Base-by-base conservation (phyloP, 1,140 invertebrate species). In the Sitodiplosis mosellana region DNA sequence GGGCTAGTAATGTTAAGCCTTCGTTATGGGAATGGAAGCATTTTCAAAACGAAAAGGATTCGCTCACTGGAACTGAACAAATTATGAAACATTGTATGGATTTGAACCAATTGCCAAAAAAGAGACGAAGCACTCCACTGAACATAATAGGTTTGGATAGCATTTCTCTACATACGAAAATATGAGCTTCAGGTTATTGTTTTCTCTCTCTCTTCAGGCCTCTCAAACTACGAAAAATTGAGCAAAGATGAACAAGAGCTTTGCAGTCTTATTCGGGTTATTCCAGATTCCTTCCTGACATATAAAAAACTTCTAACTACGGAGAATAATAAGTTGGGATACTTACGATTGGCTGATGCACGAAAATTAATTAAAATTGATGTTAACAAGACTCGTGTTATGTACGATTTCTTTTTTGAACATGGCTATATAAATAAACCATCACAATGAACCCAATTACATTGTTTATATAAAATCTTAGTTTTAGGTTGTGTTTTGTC, bases 311-410 rank as follows among this genome's bases (percentile, higher is more conserved):
- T 80, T 38, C 61, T 93, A 7, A 74, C 87, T 19, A 59, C 68
- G 1, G 87, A 91, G 58, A 84, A 83, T 62, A 71, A 77, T 48
- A 84, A 81, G 55, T 68, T 73, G 45, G 82, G 79, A 2, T 71
- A 67, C 52, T 62, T 93, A 8, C 73, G 76, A 49, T 66, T 93
- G 19, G 75, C 83, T 17, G 81, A 87, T 59, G 89, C 89, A 0
- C 69, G 89, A 41, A 70, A 72, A 27, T 67, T 91, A 7, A 74
- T 92, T 11, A 92, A 90, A 66, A 92, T 92, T 50, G 88, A 92
- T 72, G 89, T 93, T 1, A 93, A 93, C 65, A 92, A 92, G 67
- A 93, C 87, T 2, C 74, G 87, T 47, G 87, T 87, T 62, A 75
- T 92, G 40, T 91, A 84, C 69, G 87, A 92, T 64, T 83, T 83